phyloP scores from a whole-genome alignment of 2,888 invertebrate genomes.

The Acrobasis repandana region DNA sequence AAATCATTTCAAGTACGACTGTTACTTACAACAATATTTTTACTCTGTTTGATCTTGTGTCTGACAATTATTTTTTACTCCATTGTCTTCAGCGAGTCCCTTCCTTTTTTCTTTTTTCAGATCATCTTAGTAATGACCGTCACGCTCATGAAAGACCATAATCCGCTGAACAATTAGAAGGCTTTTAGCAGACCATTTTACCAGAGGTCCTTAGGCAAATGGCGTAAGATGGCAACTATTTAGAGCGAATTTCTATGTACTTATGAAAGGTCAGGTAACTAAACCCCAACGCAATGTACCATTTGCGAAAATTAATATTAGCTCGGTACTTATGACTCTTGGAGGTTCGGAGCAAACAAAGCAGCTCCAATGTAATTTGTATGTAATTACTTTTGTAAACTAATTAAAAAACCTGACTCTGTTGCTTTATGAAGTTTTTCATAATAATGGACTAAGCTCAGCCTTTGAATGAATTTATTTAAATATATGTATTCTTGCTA shows the following conservation, averaged over 20 bases:
- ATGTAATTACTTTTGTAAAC: not conserved
- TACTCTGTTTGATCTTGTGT: not conserved
- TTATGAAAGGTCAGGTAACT: not conserved
- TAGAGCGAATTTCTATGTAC: not conserved
- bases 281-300: not conserved
- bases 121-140: slow-evolving; percentile 13
- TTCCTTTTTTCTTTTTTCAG: slow-evolving; percentile 4
- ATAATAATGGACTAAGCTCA: not conserved
- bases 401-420: not conserved
- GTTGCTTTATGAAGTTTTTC: not conserved
- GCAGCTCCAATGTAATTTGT: not conserved
- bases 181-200: slow-evolving; percentile 20
- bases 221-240: slow-evolving; percentile 9
- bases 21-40: not conserved
- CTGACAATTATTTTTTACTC: not conserved
- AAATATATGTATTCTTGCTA: not conserved
- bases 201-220: slow-evolving; percentile 3
- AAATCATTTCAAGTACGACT: not conserved
- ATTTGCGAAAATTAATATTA: slow-evolving; percentile 3
- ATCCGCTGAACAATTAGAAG: slow-evolving; percentile 18
- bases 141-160: slow-evolving; percentile 8
- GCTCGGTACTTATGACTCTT: not conserved
- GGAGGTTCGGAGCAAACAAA: not conserved
- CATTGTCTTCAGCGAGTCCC: slow-evolving; percentile 6
- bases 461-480: not conserved